Conservation (phyloP, 2,113 vertebrate genomes). For the Fregetta grallaria region DNA sequence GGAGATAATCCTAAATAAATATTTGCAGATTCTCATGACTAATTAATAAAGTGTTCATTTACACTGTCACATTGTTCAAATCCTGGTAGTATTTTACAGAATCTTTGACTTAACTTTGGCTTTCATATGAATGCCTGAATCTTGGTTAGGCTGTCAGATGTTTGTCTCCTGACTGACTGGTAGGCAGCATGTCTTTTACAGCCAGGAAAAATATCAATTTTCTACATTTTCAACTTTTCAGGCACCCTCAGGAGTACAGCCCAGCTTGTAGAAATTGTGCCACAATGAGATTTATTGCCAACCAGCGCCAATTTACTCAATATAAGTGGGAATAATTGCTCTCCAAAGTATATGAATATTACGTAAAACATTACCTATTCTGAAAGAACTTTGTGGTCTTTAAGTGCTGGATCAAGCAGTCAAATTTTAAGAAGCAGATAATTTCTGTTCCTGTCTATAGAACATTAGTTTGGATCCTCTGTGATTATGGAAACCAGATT, state of each 20-base stretch:
- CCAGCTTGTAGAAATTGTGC: neutral
- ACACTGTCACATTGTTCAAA: neutral
- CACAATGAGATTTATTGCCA: neutral
- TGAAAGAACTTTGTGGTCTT: neutral
- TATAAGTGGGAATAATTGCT: neutral
- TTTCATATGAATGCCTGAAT: neutral
- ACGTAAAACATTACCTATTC: neutral
- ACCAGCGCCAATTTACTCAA: neutral
- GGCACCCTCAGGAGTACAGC: neutral
- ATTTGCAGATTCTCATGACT: neutral
- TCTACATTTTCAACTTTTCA: neutral
- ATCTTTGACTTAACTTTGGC: neutral
- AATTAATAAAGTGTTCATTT: slow-evolving; percentile 14
- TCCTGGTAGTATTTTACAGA: neutral
- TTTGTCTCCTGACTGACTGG: neutral
- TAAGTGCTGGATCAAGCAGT: neutral
- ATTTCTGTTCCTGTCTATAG: neutral
- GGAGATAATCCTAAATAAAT: slow-evolving; percentile 1
- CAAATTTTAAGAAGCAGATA: neutral
- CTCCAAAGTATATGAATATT: neutral
- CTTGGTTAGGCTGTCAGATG: neutral
- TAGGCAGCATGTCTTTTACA: neutral
- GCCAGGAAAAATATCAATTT: neutral
- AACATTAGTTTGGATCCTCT: neutral
- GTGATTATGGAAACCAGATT: neutral